Conservation (phyloP, 2,113 vertebrate species). For the Brachyhypopomus gauderio region DNA sequence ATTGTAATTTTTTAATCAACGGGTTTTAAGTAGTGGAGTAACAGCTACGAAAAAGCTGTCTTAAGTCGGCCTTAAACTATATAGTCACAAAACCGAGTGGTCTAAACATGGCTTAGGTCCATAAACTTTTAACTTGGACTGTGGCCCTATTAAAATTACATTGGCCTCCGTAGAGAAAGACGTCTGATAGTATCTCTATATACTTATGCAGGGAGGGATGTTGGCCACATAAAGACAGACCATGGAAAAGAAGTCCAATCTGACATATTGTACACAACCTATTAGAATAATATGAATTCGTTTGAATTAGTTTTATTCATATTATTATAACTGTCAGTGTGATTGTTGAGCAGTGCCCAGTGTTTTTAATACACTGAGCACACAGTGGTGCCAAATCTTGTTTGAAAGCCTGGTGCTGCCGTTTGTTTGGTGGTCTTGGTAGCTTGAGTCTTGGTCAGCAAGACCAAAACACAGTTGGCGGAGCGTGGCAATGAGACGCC, state of each 20-base stretch:
- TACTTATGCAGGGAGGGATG: not conserved
- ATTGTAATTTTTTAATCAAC: not conserved
- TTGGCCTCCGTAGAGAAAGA: constrained; percentile 38
- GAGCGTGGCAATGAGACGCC: constrained; percentile 65
- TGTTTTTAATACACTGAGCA: constrained; percentile 70
- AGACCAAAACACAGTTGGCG: constrained; percentile 69
- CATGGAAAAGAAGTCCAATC: constrained; percentile 11
- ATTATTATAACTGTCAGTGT: not conserved
- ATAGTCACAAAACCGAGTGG: constrained; percentile 33
- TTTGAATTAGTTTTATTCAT: no score
- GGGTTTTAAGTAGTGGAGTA: not conserved
- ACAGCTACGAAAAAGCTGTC: constrained; percentile 9
- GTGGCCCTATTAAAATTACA: constrained; percentile 51
- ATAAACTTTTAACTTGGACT: constrained; percentile 56
- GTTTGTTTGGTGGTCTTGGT: constrained; percentile 84
- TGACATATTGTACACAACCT: no score
- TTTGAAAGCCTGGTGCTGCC: constrained; percentile 75
- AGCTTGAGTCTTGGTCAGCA: constrained; percentile 76
- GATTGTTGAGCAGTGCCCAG: not conserved
- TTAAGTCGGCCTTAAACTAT: constrained; percentile 19
- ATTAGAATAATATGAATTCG: no score
- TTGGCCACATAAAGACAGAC: constrained; percentile 11
- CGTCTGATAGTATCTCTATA: constrained; percentile 24
- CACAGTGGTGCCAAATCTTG: constrained; percentile 78
- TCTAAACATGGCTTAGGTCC: constrained; percentile 53